Conservation (phyloP, 1,140 invertebrate species). For the Bombyx mori region DNA sequence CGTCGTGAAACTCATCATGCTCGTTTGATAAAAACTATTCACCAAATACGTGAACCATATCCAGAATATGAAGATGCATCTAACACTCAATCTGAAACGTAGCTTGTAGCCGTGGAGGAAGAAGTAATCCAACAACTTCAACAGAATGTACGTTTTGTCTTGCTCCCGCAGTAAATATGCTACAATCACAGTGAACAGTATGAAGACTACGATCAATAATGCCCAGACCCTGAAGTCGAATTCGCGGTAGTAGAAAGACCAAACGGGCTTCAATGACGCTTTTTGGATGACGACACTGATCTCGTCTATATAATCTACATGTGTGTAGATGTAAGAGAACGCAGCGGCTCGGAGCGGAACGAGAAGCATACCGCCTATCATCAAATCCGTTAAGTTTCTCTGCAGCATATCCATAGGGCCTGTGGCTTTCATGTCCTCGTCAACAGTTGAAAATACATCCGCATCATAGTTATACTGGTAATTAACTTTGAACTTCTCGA, state of each 20-base stretch:
- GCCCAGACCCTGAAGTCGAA: constrained; percentile 40
- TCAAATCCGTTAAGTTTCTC: constrained; percentile 24
- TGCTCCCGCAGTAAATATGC: constrained; percentile 17
- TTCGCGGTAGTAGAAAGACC: constrained; percentile 34
- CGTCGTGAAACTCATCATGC: constrained; percentile 28
- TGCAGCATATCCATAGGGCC: constrained; percentile 31
- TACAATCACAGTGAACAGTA: constrained; percentile 25
- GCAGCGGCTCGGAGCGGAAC: constrained; percentile 20
- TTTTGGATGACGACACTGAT: constrained; percentile 31
- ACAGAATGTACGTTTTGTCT: constrained; percentile 23
- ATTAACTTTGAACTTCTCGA: constrained; percentile 33
- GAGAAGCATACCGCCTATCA: constrained; percentile 37
- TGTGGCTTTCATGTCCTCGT: constrained; percentile 19
- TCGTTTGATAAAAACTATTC: constrained; percentile 34
- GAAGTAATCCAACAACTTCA: constrained; percentile 13
- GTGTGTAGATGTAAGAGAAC: constrained; percentile 29
- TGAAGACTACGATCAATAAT: constrained; percentile 20
- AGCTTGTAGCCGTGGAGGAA: constrained; percentile 5
- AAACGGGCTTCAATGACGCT: constrained; percentile 21
- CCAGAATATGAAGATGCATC: constrained; percentile 25
- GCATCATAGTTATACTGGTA: constrained; percentile 23
- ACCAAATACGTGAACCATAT: constrained; percentile 40
- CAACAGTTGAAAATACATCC: constrained; percentile 25
- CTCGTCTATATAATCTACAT: constrained; percentile 31
- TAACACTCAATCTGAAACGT: neutral